These are phyloP conservation scores for Octonoba sinensis DNA, from an alignment of 2,888 invertebrate species.

Conservation along the genomic window DNA sequence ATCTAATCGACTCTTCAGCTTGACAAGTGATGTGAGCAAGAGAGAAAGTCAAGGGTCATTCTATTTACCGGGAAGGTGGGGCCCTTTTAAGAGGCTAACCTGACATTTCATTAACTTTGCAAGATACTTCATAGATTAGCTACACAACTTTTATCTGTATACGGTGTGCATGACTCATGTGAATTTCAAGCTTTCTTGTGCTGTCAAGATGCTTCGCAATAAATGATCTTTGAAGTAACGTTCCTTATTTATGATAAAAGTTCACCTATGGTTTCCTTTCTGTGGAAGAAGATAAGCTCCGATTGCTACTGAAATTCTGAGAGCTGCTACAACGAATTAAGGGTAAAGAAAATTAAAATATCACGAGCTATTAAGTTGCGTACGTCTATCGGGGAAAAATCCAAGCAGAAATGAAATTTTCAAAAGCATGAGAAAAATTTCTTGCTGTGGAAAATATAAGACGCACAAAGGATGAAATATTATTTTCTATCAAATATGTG, in stretches of 20 bases:
- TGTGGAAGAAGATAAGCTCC: not conserved
- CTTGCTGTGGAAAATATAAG: no score
- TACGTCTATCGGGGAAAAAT: no score
- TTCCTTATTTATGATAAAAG: no score
- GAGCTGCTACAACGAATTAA: not conserved
- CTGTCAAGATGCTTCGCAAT: not conserved
- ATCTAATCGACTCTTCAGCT: conserved; percentile 41
- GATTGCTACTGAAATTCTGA: not conserved
- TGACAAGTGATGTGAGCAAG: conserved; percentile 41
- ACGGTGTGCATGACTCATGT: conserved; percentile 4
- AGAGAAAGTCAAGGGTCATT: conserved; percentile 61
- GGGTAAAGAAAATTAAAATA: no score
- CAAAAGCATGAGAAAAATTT: no score
- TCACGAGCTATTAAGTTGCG: no score
- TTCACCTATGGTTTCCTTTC: no score
- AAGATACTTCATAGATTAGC: conserved; percentile 10
- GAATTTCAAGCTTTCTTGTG: not conserved
- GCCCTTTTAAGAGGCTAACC: conserved; percentile 29
- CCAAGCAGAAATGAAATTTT: no score
- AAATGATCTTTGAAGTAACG: not conserved
- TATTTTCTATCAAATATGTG: no score
- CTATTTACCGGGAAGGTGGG: conserved; percentile 51
- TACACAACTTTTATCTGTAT: conserved; percentile 3
- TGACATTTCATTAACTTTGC: conserved; percentile 45
- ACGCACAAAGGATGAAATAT: no score